Percentiles rank a stretch among this genome's conserved stretches.
Conservation (phyloP, 1,140 invertebrate genomes). For the Steinernema khuongi region DNA sequence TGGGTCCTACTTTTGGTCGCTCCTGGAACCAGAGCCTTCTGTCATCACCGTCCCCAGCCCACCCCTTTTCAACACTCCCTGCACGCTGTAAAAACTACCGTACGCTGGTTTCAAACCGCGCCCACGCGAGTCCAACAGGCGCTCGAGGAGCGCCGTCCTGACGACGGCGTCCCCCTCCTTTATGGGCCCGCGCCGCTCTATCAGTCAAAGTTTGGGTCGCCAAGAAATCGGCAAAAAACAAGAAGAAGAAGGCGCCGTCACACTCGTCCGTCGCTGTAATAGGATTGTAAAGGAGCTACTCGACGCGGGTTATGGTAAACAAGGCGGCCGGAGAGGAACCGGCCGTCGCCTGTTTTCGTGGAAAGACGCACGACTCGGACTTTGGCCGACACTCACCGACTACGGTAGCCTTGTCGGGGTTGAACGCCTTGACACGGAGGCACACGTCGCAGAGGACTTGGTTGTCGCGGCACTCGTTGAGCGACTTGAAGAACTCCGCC, state of each 20-base stretch:
- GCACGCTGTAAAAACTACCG: too few relatives aligned
- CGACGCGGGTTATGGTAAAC: background rate
- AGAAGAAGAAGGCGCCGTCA: background rate
- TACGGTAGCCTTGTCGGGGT: constrained; percentile 12
- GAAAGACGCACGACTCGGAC: constrained; percentile 1
- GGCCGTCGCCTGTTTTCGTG: constrained; percentile 7
- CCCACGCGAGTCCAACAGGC: too few relatives aligned
- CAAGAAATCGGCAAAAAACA: constrained; percentile 12
- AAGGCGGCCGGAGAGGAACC: background rate
- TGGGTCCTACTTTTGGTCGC: too few relatives aligned
- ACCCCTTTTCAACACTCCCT: too few relatives aligned
- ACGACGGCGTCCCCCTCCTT: background rate
- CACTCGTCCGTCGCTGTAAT: constrained; percentile 8
- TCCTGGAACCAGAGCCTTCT: too few relatives aligned
- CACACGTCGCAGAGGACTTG: constrained; percentile 9
- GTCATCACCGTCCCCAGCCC: too few relatives aligned
- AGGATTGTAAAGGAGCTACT: constrained; percentile 11
- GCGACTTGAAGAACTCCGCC: background rate
- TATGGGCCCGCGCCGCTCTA: background rate
- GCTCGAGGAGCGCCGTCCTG: too few relatives aligned
- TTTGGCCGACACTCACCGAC: background rate
- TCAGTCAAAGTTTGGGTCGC: constrained; percentile 5
- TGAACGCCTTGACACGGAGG: background rate
- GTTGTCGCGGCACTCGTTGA: constrained; percentile 5
- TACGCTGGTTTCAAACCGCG: too few relatives aligned